Conservation (phyloP, 2,113 vertebrate species). For the Heliornis fulica region DNA sequence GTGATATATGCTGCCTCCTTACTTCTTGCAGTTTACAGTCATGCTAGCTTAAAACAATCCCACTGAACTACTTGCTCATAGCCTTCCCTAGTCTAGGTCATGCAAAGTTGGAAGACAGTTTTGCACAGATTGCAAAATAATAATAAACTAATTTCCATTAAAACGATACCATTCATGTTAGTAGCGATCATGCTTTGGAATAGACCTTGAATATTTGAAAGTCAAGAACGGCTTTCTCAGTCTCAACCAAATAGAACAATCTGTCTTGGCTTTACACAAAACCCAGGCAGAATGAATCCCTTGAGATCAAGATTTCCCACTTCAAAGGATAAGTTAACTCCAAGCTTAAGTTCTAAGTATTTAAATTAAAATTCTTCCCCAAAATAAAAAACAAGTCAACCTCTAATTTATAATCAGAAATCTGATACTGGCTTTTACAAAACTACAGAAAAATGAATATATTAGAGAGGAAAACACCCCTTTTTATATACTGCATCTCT, state of each 20-base stretch:
- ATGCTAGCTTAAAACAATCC: background rate
- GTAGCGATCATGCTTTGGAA: background rate
- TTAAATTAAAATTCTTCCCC: conserved; percentile 21
- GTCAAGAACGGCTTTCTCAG: background rate
- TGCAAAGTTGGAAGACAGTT: background rate
- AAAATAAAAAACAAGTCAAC: conserved; percentile 26
- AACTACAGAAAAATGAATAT: background rate
- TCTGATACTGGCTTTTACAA: background rate
- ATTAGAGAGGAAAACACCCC: background rate
- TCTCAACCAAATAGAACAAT: conserved; percentile 29
- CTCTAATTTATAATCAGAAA: background rate
- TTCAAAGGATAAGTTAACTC: conserved; percentile 27
- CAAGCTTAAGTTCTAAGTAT: background rate
- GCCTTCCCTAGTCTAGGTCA: background rate
- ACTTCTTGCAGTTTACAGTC: background rate
- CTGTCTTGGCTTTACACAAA: conserved; percentile 40
- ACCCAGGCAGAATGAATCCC: conserved; percentile 30
- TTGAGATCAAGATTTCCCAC: background rate
- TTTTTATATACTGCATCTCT: background rate
- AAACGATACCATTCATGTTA: background rate
- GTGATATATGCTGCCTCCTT: background rate
- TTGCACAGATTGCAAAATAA: background rate
- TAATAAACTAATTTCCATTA: background rate
- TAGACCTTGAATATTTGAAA: conserved; percentile 11
- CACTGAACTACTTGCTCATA: background rate